Evolutionary conservation across 2,797 vertebrate species (phyloP), one percentile per base, ranked within the genome.

Genomic region (Gymnopithys bicolor): DNA sequence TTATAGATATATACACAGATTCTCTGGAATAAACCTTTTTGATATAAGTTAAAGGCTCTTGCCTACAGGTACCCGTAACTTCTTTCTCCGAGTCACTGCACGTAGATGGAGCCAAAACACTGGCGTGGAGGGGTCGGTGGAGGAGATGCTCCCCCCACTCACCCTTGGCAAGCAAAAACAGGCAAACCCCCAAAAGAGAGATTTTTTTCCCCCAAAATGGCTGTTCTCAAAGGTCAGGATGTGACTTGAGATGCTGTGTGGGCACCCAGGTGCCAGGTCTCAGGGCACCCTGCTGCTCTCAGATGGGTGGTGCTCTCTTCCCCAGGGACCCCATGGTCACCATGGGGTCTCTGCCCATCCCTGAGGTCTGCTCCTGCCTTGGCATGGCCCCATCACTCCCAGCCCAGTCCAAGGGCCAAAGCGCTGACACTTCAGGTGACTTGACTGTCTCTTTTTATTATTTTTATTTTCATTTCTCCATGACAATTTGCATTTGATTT

Each of bases 1-100:
- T 98, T 98, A 98, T 98, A 97, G 87, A 98, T 98, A 99, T 98
- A 98, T 98, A 99, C 98, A 99, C 98, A 98, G 79, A 66, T 76
- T 86, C 93, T 97, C 97, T 96, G 95, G 94, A 97, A 98, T 95
- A 98, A 98, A 98, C 98, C 97, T 98, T 98, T 98, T 97, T 91
- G 97, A 98, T 98, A 98, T 98, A 98, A 96, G 95, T 93, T 95
- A 96, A 96, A 98, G 96, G 95, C 97, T 96, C 89, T 97, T 84
- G 95, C 96, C 96, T 97, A 97, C 97, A 96, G 97, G 97, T 98
- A 98, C 98, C 98, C 97, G 97, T 98, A 98, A 98, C 97, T 88
- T 96, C 92, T 96, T 93, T 93, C 91, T 95, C 91, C 55, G 8
- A 94, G 97, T 96, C 92, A 79, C 91, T 76, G 85, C 86, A 81